phyloP scores from a whole-genome alignment of 2,113 vertebrate genomes.

The Plectropomus leopardus region DNA sequence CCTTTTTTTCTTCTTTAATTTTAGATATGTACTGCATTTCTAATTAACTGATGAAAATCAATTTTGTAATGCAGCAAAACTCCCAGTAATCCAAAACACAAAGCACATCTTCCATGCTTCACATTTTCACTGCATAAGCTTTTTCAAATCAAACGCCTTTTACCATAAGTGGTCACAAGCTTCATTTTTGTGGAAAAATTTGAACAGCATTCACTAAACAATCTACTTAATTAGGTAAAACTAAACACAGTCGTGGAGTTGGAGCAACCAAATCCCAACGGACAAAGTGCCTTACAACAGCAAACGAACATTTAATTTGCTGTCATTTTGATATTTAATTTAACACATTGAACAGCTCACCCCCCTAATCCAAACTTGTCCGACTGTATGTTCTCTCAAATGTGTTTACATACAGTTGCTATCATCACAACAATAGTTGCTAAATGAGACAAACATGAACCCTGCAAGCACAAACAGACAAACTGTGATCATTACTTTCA shows the following conservation, averaged over 20 bases:
- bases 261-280: slow-evolving; percentile 11
- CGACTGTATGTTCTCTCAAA: slow-evolving; percentile 34
- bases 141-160: slow-evolving; percentile 8
- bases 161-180: neutral
- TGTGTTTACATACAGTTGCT: slow-evolving; percentile 43
- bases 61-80: neutral
- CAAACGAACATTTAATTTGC: slow-evolving; percentile 58
- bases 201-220: slow-evolving; percentile 34
- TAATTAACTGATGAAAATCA: slow-evolving; percentile 29
- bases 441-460: slow-evolving; percentile 64
- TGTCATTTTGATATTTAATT: slow-evolving; percentile 52
- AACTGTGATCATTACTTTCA: slow-evolving; percentile 51
- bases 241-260: slow-evolving; percentile 22
- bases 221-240: slow-evolving; percentile 40
- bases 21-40: slow-evolving; percentile 2
- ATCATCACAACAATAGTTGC: slow-evolving; percentile 39
- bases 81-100: neutral
- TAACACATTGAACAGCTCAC: slow-evolving; percentile 15
- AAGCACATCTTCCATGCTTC: neutral
- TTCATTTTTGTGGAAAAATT: slow-evolving; percentile 25
- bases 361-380: slow-evolving; percentile 34
- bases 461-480: slow-evolving; percentile 42
- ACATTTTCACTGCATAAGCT: neutral
- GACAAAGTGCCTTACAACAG: slow-evolving; percentile 19
- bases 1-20: neutral